Evolutionary conservation across 1,140 invertebrate genomes (phyloP).

Genomic region (Atta colombica): DNA sequence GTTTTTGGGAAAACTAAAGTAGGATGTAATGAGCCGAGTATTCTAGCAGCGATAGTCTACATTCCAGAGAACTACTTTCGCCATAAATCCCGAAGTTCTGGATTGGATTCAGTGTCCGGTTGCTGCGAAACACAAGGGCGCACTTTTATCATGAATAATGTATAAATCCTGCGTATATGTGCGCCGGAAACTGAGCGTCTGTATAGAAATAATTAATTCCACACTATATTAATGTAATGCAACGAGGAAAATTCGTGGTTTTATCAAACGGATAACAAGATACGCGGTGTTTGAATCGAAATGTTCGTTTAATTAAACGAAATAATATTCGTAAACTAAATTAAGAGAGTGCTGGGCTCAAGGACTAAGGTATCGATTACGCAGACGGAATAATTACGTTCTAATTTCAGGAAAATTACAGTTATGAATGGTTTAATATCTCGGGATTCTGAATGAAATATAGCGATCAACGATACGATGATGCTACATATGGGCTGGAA

Average conservation of each 20-base stretch:
- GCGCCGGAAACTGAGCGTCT: constrained; percentile 2
- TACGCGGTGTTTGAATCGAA: not conserved
- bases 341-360: not conserved
- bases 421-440: constrained; percentile 28
- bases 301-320: constrained; percentile 19
- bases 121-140: constrained; percentile 41
- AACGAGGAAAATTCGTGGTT: not conserved
- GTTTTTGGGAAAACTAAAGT: constrained; percentile 25
- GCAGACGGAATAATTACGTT: constrained; percentile 2
- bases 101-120: constrained; percentile 53
- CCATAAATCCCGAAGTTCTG: constrained; percentile 60
- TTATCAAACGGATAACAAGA: constrained; percentile 4
- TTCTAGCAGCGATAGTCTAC: constrained; percentile 49
- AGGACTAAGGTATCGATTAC: not conserved
- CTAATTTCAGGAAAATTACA: not conserved
- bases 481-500: not conserved
- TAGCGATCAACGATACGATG: constrained; percentile 1
- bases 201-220: constrained; percentile 65
- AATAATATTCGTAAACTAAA: not conserved
- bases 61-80: constrained; percentile 60
- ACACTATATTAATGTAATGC: constrained; percentile 9
- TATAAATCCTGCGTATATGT: constrained; percentile 31
- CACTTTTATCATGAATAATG: constrained; percentile 66
- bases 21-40: constrained; percentile 44
- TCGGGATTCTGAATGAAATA: not conserved